A percentile compares a stretch with the other conserved stretches of the same genome.
Evolutionary conservation across 2,888 invertebrate genomes (phyloP).

Genomic region (Ophioninae sp.): DNA sequence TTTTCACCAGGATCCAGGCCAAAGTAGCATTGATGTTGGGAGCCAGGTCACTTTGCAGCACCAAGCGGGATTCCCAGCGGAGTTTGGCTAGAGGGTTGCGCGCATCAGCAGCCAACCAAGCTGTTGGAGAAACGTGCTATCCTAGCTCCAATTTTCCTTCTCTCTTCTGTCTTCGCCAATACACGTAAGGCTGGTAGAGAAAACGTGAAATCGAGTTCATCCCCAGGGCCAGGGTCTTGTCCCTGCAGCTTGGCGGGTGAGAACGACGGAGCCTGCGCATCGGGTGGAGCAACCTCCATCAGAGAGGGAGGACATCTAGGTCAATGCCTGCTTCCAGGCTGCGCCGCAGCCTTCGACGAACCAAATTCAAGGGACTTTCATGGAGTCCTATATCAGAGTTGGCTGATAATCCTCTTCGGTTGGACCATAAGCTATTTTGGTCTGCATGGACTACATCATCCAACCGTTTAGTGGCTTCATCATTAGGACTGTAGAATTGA

Average conservation of each 20-base stretch:
- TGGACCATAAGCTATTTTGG: neutral
- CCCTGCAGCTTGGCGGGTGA: slow-evolving; percentile 51
- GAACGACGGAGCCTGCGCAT: slow-evolving; percentile 56
- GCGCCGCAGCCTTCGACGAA: slow-evolving; percentile 61
- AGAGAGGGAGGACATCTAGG: slow-evolving; percentile 69
- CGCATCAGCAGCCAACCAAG: slow-evolving; percentile 51
- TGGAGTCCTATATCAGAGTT: neutral
- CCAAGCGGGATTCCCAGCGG: slow-evolving; percentile 37
- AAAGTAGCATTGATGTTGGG: slow-evolving; percentile 29
- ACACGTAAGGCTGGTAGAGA: neutral
- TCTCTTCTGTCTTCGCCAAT: neutral
- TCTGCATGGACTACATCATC: neutral
- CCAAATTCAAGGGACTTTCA: slow-evolving; percentile 26
- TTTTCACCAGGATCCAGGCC: slow-evolving; percentile 36
- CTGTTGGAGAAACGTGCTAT: slow-evolving; percentile 46
- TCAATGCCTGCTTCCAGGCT: slow-evolving; percentile 73
- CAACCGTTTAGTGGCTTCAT: neutral
- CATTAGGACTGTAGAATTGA: neutral
- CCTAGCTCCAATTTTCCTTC: slow-evolving; percentile 41
- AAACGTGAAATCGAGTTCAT: slow-evolving; percentile 37
- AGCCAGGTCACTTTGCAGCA: slow-evolving; percentile 37
- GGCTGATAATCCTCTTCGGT: neutral
- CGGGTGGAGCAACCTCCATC: slow-evolving; percentile 40
- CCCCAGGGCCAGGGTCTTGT: slow-evolving; percentile 69
- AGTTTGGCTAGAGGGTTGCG: slow-evolving; percentile 33